phyloP scores from a whole-genome alignment of 2,113 vertebrate genomes.

The Platysternon megacephalum region DNA sequence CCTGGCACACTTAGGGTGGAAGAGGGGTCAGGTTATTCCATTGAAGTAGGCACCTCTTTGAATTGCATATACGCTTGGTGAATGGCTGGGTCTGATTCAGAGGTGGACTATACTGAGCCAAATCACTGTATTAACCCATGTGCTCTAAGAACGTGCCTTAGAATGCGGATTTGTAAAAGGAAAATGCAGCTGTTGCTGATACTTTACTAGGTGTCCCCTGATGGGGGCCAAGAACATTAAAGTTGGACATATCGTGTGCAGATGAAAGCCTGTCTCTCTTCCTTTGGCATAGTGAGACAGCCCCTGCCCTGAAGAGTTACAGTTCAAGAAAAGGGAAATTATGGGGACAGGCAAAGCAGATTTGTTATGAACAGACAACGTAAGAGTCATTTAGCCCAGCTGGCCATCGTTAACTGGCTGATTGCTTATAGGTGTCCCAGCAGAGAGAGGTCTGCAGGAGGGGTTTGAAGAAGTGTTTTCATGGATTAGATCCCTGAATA shows the following conservation, averaged over 20 bases:
- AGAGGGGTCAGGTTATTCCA: background rate
- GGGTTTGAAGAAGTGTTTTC: too few species aligned
- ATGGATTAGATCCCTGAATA: too few species aligned
- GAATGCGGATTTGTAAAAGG: background rate
- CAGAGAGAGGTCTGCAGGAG: too few species aligned
- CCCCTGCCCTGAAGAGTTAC: too few species aligned
- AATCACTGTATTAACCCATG: background rate
- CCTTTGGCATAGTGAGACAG: background rate
- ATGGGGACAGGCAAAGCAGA: background rate
- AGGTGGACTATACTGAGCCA: background rate
- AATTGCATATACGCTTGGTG: background rate
- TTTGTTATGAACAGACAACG: too few species aligned
- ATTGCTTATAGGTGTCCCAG: too few species aligned
- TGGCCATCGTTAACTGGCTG: too few species aligned
- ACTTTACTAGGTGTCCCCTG: background rate
- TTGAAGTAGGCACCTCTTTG: background rate
- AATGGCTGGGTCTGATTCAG: background rate
- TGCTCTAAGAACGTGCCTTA: background rate
- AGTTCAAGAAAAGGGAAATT: background rate
- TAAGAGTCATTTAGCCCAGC: too few species aligned
- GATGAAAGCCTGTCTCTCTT: background rate
- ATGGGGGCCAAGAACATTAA: slow-evolving; percentile 22
- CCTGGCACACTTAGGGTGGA: background rate
- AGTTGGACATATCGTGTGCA: background rate
- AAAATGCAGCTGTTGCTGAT: background rate